These are phyloP conservation scores for Smittia sp. DNA, from an alignment of 2,888 invertebrate species.

Conservation along the genomic window DNA sequence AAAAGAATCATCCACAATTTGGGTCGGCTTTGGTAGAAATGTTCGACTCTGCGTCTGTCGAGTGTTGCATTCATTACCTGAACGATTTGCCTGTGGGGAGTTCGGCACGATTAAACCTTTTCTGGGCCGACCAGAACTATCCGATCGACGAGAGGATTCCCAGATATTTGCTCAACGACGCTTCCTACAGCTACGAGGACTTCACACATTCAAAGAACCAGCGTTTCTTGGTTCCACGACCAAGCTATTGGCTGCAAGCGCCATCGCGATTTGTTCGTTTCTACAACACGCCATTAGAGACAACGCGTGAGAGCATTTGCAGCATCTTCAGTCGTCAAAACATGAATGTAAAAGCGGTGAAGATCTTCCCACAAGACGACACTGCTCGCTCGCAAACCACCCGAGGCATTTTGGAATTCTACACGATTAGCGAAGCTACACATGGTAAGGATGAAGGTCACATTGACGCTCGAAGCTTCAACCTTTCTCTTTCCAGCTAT, in stretches of 20 bases:
- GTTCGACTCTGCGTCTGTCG: not conserved
- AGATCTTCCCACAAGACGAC: not conserved
- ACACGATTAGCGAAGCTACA: too few species aligned
- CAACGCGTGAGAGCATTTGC: not conserved
- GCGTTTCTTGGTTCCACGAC: not conserved
- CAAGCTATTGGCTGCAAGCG: not conserved
- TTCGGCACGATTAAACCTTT: not conserved
- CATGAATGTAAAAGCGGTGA: not conserved
- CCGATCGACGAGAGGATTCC: not conserved
- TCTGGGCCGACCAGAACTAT: not conserved
- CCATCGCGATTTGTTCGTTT: not conserved
- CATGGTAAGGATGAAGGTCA: not conserved
- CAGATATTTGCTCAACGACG: not conserved
- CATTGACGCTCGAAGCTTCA: not conserved
- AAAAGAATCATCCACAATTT: not conserved
- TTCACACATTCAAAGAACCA: not conserved
- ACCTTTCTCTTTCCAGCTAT: not conserved
- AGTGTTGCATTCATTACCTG: not conserved
- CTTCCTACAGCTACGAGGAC: not conserved
- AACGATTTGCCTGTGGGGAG: not conserved
- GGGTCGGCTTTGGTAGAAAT: not conserved
- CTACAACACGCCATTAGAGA: not conserved
- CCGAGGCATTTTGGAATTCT: too few species aligned
- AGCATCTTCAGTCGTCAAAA: not conserved
- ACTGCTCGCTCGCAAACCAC: too few species aligned